Evolutionary conservation across 2,797 vertebrate species (phyloP), one percentile per base, ranked within the genome.

Genomic region (Hyperoplus lanceolatus): DNA sequence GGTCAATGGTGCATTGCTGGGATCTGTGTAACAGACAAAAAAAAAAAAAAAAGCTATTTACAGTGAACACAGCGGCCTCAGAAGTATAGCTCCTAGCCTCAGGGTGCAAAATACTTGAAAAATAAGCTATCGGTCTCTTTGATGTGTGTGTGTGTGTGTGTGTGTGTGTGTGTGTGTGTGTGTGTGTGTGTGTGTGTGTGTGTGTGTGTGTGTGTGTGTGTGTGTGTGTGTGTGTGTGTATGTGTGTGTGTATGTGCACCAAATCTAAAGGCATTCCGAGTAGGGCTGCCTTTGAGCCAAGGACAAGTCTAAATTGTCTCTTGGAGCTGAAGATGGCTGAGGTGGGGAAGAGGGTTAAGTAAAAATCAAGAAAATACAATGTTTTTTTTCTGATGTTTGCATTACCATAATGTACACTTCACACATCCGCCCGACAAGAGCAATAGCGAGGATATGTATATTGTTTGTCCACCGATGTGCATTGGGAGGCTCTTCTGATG

Each of bases 181-280:
- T 75, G 75, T 67, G 65, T 94, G 95, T 95, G 92, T 94, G 95
- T 95, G 92, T 92, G 88, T 80, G 78, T 70, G 64, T 75, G 75
- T 67, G 66, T 80, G 77, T 70, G 68, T 80, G 77, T 70, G 68
- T 74, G 75, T 67, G 65, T 94, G 95, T 95, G 92, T 94, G 95
- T 95, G 92, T 92, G 88, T 80, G 78, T 70, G 77, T 70, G 68
- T 80, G 77, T 70, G 68, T 74, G 75, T 67, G 65, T 94, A 95
- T 95, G 92, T 94, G 95, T 95, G 92, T 92, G 88, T 80, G 78
- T 70, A 65, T 75, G 75, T 67, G 66, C 82, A 93, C 90, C 91
- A 94, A 94, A 95, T 95, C 92, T 94, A 94, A 96, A 94, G 89
- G 85, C 90, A 90, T 94, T 96, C 94, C 87, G 93, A 94, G 89